Evolutionary conservation across 2,113 vertebrate genomes (phyloP).

Genomic region (Petrocephalus zakoni): DNA sequence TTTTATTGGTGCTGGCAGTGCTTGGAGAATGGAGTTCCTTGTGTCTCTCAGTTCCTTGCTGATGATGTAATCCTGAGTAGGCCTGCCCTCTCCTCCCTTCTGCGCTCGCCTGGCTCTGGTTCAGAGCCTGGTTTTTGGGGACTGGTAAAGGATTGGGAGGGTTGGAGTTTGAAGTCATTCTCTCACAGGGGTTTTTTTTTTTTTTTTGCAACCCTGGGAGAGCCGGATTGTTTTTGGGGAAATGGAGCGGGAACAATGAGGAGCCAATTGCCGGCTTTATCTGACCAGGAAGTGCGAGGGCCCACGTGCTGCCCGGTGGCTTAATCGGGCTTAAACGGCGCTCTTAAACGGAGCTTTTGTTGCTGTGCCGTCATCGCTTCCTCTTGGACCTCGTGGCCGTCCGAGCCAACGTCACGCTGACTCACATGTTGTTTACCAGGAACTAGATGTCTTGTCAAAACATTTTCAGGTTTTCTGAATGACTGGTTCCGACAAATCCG

Average conservation of each 20-base stretch:
- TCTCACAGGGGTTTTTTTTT: not conserved
- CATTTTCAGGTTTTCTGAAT: constrained; percentile 1
- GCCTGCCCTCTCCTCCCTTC: not conserved
- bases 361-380: constrained; percentile 11
- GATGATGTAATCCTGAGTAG: constrained; percentile 5
- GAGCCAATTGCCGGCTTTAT: not conserved
- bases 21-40: constrained; percentile 1
- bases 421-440: constrained; percentile 11
- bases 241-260: not conserved
- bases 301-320: not conserved
- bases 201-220: not conserved
- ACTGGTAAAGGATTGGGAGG: not conserved
- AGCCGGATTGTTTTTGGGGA: not conserved
- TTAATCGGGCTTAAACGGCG: not conserved
- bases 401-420: not conserved
- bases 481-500: not conserved
- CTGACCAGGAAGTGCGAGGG: not conserved
- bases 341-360: not conserved
- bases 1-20: not conserved
- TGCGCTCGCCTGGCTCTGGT: not conserved
- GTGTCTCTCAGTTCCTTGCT: not conserved
- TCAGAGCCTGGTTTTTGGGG: not conserved
- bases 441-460: not conserved
- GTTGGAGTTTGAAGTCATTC: not conserved
- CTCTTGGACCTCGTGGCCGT: constrained; percentile 9